These are phyloP conservation scores for Alethe castanea DNA, from an alignment of 2,113 vertebrate genomes.

Conservation along the genomic window DNA sequence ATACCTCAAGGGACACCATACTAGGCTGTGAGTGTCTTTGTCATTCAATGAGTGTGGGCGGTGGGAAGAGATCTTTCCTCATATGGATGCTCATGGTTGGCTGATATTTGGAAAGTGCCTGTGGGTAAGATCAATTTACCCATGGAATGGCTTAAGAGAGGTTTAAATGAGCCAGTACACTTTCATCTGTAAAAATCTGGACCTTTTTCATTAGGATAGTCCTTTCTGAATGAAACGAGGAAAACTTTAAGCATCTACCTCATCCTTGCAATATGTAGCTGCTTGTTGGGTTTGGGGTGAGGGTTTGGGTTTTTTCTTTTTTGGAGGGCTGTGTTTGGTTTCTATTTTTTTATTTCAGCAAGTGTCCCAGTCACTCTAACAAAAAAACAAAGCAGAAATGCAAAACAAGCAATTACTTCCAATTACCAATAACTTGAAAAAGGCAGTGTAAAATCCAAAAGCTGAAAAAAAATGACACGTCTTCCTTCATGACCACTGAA, in stretches of 20 bases:
- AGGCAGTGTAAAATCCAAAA: not conserved
- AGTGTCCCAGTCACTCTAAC: not conserved
- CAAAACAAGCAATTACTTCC: not conserved
- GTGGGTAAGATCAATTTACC: not conserved
- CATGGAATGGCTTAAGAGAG: not conserved
- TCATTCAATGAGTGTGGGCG: not conserved
- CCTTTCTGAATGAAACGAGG: not conserved
- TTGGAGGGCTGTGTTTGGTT: not conserved
- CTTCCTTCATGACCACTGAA: not conserved
- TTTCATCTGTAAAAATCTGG: not conserved
- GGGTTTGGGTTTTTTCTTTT: not conserved
- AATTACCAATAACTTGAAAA: not conserved
- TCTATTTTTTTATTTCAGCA: not conserved
- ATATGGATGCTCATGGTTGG: not conserved
- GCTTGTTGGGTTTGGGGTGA: not conserved
- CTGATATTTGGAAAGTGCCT: slow-evolving; percentile 3
- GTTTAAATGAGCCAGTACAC: not conserved
- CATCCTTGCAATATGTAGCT: not conserved
- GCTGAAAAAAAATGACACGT: not conserved
- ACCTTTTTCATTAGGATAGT: not conserved
- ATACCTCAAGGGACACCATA: not conserved
- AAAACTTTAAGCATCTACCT: not conserved
- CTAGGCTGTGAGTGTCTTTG: not conserved
- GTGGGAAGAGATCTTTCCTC: not conserved
- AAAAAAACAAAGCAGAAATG: not conserved